Conservation (phyloP, 2,113 vertebrate genomes). For the Eurystomus gularis region DNA sequence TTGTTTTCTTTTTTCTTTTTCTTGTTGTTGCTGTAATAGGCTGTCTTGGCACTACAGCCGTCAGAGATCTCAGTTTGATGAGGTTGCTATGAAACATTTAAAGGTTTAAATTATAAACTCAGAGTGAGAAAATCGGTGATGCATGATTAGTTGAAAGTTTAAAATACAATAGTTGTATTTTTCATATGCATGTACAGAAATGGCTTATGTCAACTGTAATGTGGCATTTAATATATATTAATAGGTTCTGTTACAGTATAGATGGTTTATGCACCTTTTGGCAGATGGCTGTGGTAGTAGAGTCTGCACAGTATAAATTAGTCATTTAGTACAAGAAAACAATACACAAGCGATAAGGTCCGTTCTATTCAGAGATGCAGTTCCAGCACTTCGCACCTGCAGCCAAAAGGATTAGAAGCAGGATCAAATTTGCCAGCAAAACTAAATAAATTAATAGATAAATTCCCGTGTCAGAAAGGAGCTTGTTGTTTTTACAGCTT, state of each 20-base stretch:
- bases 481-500: not conserved
- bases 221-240: conserved; percentile 42
- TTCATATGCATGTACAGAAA: conserved; percentile 13
- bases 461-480: not conserved
- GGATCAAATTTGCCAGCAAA: not conserved
- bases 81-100: not conserved
- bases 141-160: conserved; percentile 29
- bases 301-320: not conserved
- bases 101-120: conserved; percentile 28
- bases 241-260: not conserved
- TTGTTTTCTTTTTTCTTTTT: not conserved
- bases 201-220: not conserved
- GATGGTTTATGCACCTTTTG: conserved; percentile 24
- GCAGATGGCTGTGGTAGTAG: not conserved
- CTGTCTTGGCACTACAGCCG: not conserved
- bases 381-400: not conserved
- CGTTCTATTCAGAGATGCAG: not conserved
- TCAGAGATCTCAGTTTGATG: not conserved
- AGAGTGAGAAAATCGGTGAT: not conserved
- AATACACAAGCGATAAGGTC: accelerated
- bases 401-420: not conserved
- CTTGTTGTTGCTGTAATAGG: not conserved
- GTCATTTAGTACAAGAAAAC: not conserved
- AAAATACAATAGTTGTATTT: not conserved
- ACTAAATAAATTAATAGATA: not conserved